phyloP scores from a whole-genome alignment of 2,113 vertebrate genomes.

The Ictalurus punctatus region DNA sequence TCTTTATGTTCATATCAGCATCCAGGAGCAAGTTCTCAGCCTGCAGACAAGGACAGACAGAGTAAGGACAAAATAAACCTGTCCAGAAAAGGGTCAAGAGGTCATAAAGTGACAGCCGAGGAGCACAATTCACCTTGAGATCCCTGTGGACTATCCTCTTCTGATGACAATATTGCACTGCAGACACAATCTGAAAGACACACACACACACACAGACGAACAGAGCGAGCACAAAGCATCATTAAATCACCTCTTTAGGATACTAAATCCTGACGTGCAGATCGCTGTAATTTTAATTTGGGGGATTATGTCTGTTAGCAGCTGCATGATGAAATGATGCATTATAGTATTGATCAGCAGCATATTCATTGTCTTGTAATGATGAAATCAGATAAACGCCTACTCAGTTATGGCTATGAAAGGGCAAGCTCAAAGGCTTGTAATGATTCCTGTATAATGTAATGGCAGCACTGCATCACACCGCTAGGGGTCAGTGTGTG shows the following conservation, averaged over 20 bases:
- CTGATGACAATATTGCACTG: constrained; percentile 88
- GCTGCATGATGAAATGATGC: not conserved
- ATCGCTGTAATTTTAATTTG: not conserved
- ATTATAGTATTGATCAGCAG: not conserved
- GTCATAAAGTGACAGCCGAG: not conserved
- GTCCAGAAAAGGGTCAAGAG: not conserved
- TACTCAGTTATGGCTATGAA: constrained; percentile 7
- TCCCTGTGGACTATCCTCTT: constrained; percentile 88
- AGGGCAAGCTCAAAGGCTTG: not conserved
- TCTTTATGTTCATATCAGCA: constrained; percentile 93
- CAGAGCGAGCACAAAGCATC: not conserved
- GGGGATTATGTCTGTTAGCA: too few relatives aligned
- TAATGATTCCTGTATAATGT: not conserved
- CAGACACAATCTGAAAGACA: constrained; percentile 84
- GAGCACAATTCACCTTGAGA: constrained; percentile 77
- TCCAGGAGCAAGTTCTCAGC: constrained; percentile 91
- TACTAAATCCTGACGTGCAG: not conserved
- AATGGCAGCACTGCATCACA: not conserved
- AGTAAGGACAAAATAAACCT: not conserved
- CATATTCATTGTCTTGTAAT: not conserved
- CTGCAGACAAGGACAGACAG: constrained; percentile 57
- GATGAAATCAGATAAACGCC: not conserved
- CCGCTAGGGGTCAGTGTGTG: constrained; percentile 33
- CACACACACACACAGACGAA: not conserved
- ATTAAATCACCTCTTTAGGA: not conserved